Evolutionary conservation across 2,797 vertebrate genomes (phyloP).

Genomic region (Sarcoramphus papa): DNA sequence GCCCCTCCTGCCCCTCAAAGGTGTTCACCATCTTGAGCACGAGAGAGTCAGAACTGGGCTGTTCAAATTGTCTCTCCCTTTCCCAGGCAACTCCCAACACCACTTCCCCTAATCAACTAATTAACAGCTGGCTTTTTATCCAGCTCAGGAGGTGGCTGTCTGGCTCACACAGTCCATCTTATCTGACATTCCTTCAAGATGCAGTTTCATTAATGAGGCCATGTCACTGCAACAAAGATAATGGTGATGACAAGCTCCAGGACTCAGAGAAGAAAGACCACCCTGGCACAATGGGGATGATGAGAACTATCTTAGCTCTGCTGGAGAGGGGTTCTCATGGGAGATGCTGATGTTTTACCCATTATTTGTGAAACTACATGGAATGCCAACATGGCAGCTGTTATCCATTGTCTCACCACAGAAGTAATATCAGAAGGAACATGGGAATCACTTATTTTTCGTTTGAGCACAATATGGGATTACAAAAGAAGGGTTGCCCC

Average conservation of each 20-base stretch:
- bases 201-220: not conserved
- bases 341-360: not conserved
- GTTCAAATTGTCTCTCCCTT: not conserved
- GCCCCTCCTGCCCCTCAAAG: not conserved
- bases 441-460: not conserved
- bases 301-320: not conserved
- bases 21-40: not conserved
- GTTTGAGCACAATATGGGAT: not conserved
- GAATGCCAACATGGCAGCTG: not conserved
- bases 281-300: not conserved
- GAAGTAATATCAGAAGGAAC: not conserved
- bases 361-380: not conserved
- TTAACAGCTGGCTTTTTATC: not conserved
- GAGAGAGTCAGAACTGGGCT: not conserved
- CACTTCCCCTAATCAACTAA: not conserved
- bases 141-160: not conserved
- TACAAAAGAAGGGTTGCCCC: not conserved
- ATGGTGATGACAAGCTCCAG: not conserved
- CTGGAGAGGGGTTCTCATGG: not conserved
- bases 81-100: not conserved
- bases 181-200: conserved; percentile 10
- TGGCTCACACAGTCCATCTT: not conserved
- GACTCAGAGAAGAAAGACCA: not conserved
- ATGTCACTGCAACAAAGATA: not conserved
- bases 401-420: conserved; percentile 27